Evolutionary conservation across 2,888 invertebrate genomes (phyloP).

Genomic region (Melinaea marsaeus): DNA sequence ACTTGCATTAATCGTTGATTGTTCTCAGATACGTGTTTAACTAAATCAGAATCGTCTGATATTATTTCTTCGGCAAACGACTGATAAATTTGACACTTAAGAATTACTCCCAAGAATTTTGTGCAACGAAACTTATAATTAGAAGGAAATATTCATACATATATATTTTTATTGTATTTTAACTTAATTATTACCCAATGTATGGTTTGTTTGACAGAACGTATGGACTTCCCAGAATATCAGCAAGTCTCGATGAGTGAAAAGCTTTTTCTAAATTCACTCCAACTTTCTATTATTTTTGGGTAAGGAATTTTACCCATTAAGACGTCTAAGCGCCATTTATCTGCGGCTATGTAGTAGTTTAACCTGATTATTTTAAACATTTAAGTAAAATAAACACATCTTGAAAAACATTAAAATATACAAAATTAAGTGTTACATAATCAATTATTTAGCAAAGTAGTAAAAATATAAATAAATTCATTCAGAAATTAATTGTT

Average conservation of each 20-base stretch:
- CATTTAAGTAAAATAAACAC: background rate
- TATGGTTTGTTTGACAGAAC: conserved; percentile 76
- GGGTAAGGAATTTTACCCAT: conserved; percentile 56
- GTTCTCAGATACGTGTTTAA: conserved; percentile 59
- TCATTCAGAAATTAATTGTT: too few relatives aligned
- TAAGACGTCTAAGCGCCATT: conserved; percentile 73
- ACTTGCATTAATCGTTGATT: conserved; percentile 66
- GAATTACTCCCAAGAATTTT: conserved; percentile 75
- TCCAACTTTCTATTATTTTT: conserved; percentile 68
- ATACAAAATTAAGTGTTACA: conserved; percentile 8
- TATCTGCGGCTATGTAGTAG: conserved; percentile 76
- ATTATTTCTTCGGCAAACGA: conserved; percentile 69
- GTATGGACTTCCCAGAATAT: conserved; percentile 72
- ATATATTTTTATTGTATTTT: background rate
- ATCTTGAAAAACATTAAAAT: conserved; percentile 27
- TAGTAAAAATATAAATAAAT: too few relatives aligned
- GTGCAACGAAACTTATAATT: conserved; percentile 50
- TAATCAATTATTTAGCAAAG: too few relatives aligned
- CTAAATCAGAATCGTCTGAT: conserved; percentile 64
- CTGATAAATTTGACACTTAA: conserved; percentile 78
- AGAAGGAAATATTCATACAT: background rate
- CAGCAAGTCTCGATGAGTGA: conserved; percentile 63
- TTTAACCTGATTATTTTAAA: conserved; percentile 57
- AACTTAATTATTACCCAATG: conserved; percentile 60
- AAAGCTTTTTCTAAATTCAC: conserved; percentile 68